Evolutionary conservation across 1,140 invertebrate species (phyloP), one percentile per base, ranked within the genome.

Genomic region (Drosophila paulistorum): DNA sequence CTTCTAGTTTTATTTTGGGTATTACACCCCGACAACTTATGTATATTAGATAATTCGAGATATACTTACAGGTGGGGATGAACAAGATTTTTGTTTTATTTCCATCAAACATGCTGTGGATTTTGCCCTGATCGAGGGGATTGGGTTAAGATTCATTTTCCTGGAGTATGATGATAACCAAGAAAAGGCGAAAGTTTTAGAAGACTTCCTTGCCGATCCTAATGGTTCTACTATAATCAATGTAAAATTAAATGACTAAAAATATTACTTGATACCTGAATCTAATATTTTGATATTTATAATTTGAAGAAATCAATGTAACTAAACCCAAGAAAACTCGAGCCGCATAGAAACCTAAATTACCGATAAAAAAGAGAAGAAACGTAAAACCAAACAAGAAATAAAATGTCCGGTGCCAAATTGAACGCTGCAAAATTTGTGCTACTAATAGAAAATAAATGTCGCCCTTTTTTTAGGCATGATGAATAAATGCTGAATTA

Each of bases 81-180:
- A 84, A 0, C 14, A 20, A 14, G 66, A 71, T 0, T 84, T 73
- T 7, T 63, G 71, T 0, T 89, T 73, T 3, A 64, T 66, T 0
- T 42, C 20, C 1, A 17, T 89, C 2, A 11, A 54, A 3, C 7
- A 17, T 3, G 83, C 84, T 1, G 80, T 87, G 0, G 30, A 77
- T 1, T 78, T 75, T 1, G 58, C 68, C 0, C 26, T 87, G 0
- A 26, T 26, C 26, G 26, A 26, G 6, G 61, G 72, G 1, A 3
- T n/a, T n/a, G n/a, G n/a, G n/a, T n/a, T n/a, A n/a, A n/a, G n/a
- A n/a, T n/a, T n/a, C n/a, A n/a, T n/a, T n/a, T n/a, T n/a, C n/a
- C n/a, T n/a, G n/a, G n/a, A n/a, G n/a, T n/a, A n/a, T n/a, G n/a
- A n/a, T n/a, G n/a, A n/a, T n/a, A n/a, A n/a, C n/a, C n/a, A n/a